These are phyloP conservation scores for Achlya flavicornis DNA, from an alignment of 2,888 invertebrate species.

Conservation along the genomic window DNA sequence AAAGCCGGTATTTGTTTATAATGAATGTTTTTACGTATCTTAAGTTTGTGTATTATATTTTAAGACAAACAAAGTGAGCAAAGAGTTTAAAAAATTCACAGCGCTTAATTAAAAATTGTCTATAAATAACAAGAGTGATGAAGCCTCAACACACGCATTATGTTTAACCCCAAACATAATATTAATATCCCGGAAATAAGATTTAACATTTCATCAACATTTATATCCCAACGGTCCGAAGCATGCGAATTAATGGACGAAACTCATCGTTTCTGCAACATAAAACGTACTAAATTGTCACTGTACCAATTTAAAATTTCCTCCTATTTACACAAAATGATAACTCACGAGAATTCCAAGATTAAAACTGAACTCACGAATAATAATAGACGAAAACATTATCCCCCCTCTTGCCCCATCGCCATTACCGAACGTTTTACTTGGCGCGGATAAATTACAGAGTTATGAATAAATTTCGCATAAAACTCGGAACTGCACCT, in stretches of 20 bases:
- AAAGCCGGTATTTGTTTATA: constrained; percentile 6
- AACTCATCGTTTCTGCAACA: constrained; percentile 29
- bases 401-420: constrained; percentile 44
- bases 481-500: constrained; percentile 83
- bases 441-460: constrained; percentile 81
- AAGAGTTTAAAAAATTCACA: background rate
- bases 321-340: constrained; percentile 60
- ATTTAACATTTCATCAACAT: constrained; percentile 10
- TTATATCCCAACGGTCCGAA: background rate
- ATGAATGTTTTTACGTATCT: background rate
- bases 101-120: background rate
- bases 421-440: constrained; percentile 78
- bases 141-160: constrained; percentile 2
- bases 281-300: constrained; percentile 24
- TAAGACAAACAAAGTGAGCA: no score
- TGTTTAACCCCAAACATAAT: constrained; percentile 2
- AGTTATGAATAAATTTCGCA: constrained; percentile 85
- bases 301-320: constrained; percentile 46
- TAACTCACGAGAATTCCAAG: constrained; percentile 66
- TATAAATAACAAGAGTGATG: background rate
- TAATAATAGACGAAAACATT: constrained; percentile 73
- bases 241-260: constrained; percentile 4
- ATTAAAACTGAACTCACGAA: constrained; percentile 73
- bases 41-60: no score
- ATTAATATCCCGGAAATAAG: constrained; percentile 8